Evolutionary conservation across 2,797 vertebrate genomes (phyloP), one percentile per base, ranked within the genome.

Genomic region (Malacoraja senta): DNA sequence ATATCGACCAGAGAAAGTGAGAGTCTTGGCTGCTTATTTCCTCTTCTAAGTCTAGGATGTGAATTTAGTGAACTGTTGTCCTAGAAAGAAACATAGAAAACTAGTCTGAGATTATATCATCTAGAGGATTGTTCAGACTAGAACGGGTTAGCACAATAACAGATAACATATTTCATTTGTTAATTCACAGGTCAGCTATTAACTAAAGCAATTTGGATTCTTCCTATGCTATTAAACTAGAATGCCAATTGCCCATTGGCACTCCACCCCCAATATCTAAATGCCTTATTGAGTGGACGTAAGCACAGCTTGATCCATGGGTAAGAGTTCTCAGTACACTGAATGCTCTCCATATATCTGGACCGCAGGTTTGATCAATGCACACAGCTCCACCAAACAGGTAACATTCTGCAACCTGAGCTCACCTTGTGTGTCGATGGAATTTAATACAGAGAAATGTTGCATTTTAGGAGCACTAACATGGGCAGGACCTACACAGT

Each of bases 171-270:
- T 79, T 83, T 58, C 44, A 83, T 53, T 24, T 10, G 58, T 26
- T 26, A 84, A 61, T 24, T 26, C 44, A 84, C 61, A 12, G 26
- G 24, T 84, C 72, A 76, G 72, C 81, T 15, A 84, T 84, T 84
- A 84, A 84, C 81, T 84, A 13, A 53, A 84, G 44, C 2, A n/a
- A 9, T 84, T 84, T 84, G 81, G 61, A 84, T 84, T 84, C 81
- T 84, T 84, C 61, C 9, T 53, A 61, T 61, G 26, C 10, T 58
- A 58, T 58, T 26, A 7, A 24, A 80, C 79, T 80, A 21, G 35
- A 80, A 80, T 24, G 35, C 44, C 79, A 61, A 84, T 53, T 84
- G 53, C 29, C 81, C 81, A 84, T 9, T 29, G 3, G 26, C 26
- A 24, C 4, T 19, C 6, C 81, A 13, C 24, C 15, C 24, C 61